Base-by-base conservation (phyloP, 2,888 invertebrate species). In the Ceratothoa steindachneri region DNA sequence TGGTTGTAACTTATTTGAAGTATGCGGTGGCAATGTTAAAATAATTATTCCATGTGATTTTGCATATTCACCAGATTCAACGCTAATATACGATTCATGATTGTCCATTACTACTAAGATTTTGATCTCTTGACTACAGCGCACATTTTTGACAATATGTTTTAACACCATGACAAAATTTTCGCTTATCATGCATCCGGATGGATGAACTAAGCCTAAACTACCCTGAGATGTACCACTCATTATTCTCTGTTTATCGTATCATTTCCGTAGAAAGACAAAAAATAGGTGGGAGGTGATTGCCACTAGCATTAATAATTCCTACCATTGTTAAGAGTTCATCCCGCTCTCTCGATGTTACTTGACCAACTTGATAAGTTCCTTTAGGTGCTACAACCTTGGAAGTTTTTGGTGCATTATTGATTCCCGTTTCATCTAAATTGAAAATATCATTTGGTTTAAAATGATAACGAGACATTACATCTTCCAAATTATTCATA, bases 291-390 rank as follows among this genome's bases (percentile, higher is more conserved):
- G 82, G 81, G 65, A 82, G 68, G 29, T 81, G 30, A 73, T 76
- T 80, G 52, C 82, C 82, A 60, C 71, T 65, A 30, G 81, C 82
- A 60, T 80, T 80, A 70, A 82, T 77, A 60, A 80, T 80, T 53
- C 80, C 80, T 68, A 80, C 80, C 67, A 82, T 73, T 9, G 81
- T 82, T 15, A 82, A 80, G 9, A 81, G 73, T 27, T 72, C 52
- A 28, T 82, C 81, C 68, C 82, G 71, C 80, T 82, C 81, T 9
- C 80, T 77, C 67, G 81, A 81, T 52, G 80, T 78, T 72, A 73
- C 68, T 76, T 81, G 79, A 7, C 81, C 81, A 15, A 82, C 80
- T 77, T 75, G 68, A 74, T 72, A 30, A 28, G 29, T 15, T 30
- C 77, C 80, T n/a, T 68, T 72, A 65, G 60, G 7, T n/a, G 77